phyloP scores from a whole-genome alignment of 1,140 invertebrate species.

The Steinernema khuongi region DNA sequence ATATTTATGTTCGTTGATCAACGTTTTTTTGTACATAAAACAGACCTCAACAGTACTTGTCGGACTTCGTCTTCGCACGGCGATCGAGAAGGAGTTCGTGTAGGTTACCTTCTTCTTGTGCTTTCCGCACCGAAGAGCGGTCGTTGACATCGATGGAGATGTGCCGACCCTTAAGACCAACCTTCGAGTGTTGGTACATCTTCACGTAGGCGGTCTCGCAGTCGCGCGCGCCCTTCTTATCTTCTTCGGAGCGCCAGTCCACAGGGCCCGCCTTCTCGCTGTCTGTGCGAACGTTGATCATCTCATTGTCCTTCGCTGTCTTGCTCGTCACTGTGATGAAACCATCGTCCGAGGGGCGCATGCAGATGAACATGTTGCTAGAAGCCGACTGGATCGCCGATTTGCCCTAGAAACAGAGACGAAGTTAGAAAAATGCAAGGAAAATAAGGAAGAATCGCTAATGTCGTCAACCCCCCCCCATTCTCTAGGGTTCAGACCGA shows the following conservation, averaged over 20 bases:
- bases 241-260: conserved; percentile 32
- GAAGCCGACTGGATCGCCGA: conserved; percentile 35
- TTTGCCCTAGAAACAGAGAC: conserved; percentile 34
- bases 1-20: not conserved
- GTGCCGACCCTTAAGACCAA: conserved; percentile 35
- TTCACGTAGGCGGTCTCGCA: conserved; percentile 43
- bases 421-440: too few species aligned
- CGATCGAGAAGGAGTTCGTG: conserved; percentile 36
- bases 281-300: conserved; percentile 35
- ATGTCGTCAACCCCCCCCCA: too few species aligned
- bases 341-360: conserved; percentile 30
- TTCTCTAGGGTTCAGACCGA: too few species aligned
- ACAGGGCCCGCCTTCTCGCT: conserved; percentile 30
- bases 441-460: too few species aligned
- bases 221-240: conserved; percentile 31
- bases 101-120: conserved; percentile 35
- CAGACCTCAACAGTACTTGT: conserved; percentile 59
- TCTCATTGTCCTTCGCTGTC: conserved; percentile 23
- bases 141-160: conserved; percentile 35
- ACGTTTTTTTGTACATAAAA: conserved; percentile 31
- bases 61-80: conserved; percentile 38
- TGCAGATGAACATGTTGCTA: conserved; percentile 35
- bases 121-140: conserved; percentile 28
- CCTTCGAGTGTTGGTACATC: conserved; percentile 43
- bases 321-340: conserved; percentile 36